Conservation (phyloP, 2,888 invertebrate genomes). For the Anoncus sp. region DNA sequence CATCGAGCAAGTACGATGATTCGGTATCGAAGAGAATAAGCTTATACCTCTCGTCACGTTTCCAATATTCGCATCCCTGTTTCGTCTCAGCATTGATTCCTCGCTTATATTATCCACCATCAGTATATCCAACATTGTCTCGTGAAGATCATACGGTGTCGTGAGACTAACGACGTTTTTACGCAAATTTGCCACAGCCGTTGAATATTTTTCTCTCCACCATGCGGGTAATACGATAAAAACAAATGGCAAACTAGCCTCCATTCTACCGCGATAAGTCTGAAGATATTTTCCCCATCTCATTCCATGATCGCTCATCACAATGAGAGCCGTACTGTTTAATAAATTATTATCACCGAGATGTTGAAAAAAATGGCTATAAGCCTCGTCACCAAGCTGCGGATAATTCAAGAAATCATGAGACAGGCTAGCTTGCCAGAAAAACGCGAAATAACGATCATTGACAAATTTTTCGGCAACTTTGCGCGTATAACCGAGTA, state of each 20-base stretch:
- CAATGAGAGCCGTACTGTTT: conserved; percentile 88
- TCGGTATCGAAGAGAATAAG: conserved; percentile 90
- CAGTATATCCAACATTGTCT: conserved; percentile 90
- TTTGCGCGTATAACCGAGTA: conserved; percentile 89
- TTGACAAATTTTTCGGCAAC: conserved; percentile 86
- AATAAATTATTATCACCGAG: conserved; percentile 84
- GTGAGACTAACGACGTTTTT: conserved; percentile 89
- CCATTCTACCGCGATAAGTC: conserved; percentile 94
- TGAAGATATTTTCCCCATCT: conserved; percentile 93
- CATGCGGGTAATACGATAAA: conserved; percentile 89
- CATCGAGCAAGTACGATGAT: conserved; percentile 89
- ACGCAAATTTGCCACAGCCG: conserved; percentile 87
- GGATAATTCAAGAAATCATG: conserved; percentile 94
- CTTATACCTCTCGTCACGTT: conserved; percentile 87
- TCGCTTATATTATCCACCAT: conserved; percentile 84
- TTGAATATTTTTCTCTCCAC: conserved; percentile 87
- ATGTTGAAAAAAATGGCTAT: conserved; percentile 85
- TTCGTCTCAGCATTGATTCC: conserved; percentile 81
- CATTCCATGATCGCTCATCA: conserved; percentile 96
- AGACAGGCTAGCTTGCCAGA: conserved; percentile 93
- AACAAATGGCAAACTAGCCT: conserved; percentile 94
- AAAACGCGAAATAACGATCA: conserved; percentile 90
- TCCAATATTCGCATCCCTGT: conserved; percentile 75
- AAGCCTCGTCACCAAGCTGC: conserved; percentile 88
- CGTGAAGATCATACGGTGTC: conserved; percentile 93